These are phyloP conservation scores for Phthorimaea operculella DNA, from an alignment of 1,140 invertebrate species.

Conservation along the genomic window DNA sequence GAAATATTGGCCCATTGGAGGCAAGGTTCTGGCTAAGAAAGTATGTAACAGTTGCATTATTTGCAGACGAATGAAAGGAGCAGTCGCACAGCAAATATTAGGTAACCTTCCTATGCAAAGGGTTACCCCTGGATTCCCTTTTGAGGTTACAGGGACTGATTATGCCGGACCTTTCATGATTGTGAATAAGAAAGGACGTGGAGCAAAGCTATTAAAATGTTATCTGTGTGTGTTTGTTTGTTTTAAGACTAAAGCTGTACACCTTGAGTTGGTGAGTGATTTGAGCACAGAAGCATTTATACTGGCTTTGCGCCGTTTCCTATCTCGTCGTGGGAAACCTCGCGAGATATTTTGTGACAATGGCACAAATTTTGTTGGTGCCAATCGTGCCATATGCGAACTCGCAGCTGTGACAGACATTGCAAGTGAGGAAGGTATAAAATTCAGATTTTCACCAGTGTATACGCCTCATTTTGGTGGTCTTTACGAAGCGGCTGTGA, in stretches of 20 bases:
- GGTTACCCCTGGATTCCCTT: neutral
- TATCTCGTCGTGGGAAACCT: conserved; percentile 15
- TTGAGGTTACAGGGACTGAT: neutral
- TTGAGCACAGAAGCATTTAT: conserved; percentile 13
- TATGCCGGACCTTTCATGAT: neutral
- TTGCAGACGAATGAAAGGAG: neutral
- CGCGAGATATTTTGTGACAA: conserved; percentile 5
- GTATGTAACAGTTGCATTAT: neutral
- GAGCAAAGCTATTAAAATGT: neutral
- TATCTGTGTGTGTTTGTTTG: conserved; percentile 3
- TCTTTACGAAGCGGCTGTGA: conserved; percentile 36
- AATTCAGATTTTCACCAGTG: conserved; percentile 1
- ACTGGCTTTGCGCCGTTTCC: conserved; percentile 14
- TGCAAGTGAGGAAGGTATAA: conserved; percentile 5
- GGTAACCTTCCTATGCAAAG: neutral
- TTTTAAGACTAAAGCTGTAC: neutral
- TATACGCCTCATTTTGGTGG: conserved; percentile 14
- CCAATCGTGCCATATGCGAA: too few relatives aligned
- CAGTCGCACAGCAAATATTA: neutral
- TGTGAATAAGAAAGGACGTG: neutral
- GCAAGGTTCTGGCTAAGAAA: neutral
- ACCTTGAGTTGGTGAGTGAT: conserved; percentile 3
- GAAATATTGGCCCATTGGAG: neutral
- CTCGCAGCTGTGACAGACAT: neutral
- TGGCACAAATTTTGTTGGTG: conserved; percentile 2